Percentiles rank a stretch among this genome's conserved stretches.
These are phyloP conservation scores for Cyclura pinguis DNA, from an alignment of 2,797 vertebrate species.

Conservation along the genomic window DNA sequence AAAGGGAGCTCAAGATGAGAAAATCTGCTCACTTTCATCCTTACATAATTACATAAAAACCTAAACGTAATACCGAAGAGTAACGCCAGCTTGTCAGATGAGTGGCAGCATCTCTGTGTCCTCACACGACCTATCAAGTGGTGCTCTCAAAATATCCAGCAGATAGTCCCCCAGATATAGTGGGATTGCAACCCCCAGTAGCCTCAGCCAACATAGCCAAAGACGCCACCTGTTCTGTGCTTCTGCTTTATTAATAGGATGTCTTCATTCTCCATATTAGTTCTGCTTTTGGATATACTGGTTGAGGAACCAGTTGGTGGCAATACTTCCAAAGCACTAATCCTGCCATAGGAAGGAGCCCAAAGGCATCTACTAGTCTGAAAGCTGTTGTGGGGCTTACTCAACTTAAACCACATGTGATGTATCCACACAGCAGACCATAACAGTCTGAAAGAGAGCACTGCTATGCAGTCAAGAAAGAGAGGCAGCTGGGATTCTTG, in stretches of 20 bases:
- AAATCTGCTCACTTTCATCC: no score
- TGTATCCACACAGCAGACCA: not conserved
- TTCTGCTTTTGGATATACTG: not conserved
- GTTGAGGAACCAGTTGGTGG: not conserved
- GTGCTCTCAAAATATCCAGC: no score
- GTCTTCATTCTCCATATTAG: not conserved
- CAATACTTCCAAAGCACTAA: not conserved
- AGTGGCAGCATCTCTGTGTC: no score
- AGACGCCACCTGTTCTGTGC: no score
- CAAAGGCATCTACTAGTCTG: not conserved
- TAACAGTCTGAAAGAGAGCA: not conserved
- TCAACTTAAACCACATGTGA: not conserved
- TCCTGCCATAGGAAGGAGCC: not conserved
- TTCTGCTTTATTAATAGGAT: not conserved
- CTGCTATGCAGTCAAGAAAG: rapidly evolving
- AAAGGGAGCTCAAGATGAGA: no score
- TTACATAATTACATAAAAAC: no score
- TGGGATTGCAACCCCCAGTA: not conserved
- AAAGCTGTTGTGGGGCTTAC: not conserved
- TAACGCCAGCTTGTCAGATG: no score
- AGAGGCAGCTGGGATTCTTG: not conserved
- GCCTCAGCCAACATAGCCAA: no score
- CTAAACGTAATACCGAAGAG: no score
- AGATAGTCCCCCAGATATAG: no score
- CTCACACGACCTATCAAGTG: no score